Conservation (phyloP, 1,140 invertebrate genomes). For the Cyphomyrmex costatus region DNA sequence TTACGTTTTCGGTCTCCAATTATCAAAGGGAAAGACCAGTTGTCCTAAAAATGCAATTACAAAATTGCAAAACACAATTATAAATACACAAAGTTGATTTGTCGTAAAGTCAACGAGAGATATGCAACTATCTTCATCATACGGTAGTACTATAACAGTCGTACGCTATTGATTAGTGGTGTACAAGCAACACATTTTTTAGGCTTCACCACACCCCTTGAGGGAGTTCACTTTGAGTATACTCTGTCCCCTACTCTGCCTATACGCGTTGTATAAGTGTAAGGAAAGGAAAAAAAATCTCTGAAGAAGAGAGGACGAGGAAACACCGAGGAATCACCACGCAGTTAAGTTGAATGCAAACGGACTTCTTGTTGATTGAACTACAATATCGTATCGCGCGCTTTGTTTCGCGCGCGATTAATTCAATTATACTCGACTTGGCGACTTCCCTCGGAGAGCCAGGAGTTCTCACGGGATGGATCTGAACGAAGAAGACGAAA, state of each 20-base stretch:
- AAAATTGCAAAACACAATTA: not conserved
- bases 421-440: slow-evolving; percentile 46
- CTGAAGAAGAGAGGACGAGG: slow-evolving; percentile 75
- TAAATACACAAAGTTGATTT: not conserved
- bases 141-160: slow-evolving; percentile 42
- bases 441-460: not conserved
- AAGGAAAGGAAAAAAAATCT: slow-evolving; percentile 76
- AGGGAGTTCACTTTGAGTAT: slow-evolving; percentile 82
- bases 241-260: slow-evolving; percentile 79
- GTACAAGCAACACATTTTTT: slow-evolving; percentile 84
- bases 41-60: not conserved
- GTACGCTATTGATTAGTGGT: slow-evolving; percentile 83
- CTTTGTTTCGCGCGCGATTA: slow-evolving; percentile 45
- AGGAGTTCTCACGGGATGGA: slow-evolving; percentile 77
- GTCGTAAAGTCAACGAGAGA: not conserved
- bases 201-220: slow-evolving; percentile 84
- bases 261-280: slow-evolving; percentile 77
- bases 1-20: not conserved
- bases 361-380: slow-evolving; percentile 63
- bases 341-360: slow-evolving; percentile 69
- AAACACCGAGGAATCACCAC: slow-evolving; percentile 72
- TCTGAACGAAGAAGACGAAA: slow-evolving; percentile 84
- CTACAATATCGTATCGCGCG: slow-evolving; percentile 9
- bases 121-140: slow-evolving; percentile 66
- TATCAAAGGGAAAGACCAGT: not conserved